These are phyloP conservation scores for Austrofundulus limnaeus DNA, from an alignment of 2,113 vertebrate genomes.

Conservation along the genomic window DNA sequence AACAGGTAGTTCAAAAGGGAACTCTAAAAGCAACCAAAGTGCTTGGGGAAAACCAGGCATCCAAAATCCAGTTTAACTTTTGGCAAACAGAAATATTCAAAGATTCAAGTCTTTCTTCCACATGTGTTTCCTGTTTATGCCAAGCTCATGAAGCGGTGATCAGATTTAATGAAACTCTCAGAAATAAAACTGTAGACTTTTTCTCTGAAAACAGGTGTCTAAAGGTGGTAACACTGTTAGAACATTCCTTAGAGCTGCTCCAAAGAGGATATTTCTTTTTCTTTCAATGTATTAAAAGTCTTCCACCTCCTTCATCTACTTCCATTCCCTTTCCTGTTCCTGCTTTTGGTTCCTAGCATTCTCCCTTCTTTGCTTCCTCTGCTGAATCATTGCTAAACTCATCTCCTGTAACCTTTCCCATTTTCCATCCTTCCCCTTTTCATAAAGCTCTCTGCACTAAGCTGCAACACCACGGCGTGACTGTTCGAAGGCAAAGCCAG, in stretches of 20 bases:
- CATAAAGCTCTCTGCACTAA: background rate
- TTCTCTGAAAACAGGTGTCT: too few species aligned
- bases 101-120: background rate
- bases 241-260: too few species aligned
- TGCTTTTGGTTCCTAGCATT: background rate
- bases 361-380: too few species aligned
- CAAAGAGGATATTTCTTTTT: too few species aligned
- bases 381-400: slow-evolving; percentile 11
- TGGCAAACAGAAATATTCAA: slow-evolving; percentile 20
- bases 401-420: slow-evolving; percentile 36
- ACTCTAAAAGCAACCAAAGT: slow-evolving; percentile 41
- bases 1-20: slow-evolving; percentile 52
- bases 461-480: slow-evolving; percentile 35
- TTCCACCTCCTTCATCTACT: slow-evolving; percentile 32
- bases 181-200: too few species aligned
- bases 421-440: slow-evolving; percentile 21
- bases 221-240: too few species aligned
- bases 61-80: slow-evolving; percentile 62
- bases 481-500: slow-evolving; percentile 42
- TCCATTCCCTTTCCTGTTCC: slow-evolving; percentile 43
- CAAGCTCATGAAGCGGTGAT: too few species aligned
- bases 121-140: too few species aligned
- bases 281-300: too few species aligned
- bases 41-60: slow-evolving; percentile 32
- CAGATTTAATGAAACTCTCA: too few species aligned